phyloP scores from a whole-genome alignment of 2,797 vertebrate species.

The Lagorchestes hirsutus region DNA sequence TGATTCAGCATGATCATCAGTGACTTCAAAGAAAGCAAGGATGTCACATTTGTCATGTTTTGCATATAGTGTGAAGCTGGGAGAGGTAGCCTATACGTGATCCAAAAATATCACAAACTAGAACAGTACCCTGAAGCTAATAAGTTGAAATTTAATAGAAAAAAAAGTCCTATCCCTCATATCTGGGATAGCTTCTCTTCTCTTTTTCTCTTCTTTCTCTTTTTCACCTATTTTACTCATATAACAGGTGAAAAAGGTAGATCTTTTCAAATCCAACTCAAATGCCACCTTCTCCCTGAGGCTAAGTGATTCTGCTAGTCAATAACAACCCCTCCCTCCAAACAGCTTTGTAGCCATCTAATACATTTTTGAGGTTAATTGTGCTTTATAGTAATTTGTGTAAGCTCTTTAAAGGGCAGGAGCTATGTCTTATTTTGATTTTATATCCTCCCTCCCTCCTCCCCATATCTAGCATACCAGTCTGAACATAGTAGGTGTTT shows the following conservation, averaged over 20 bases:
- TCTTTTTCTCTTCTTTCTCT: not conserved
- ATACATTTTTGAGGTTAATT: not conserved
- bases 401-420: not conserved
- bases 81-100: not conserved
- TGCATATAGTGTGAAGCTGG: not conserved
- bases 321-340: not conserved
- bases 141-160: not conserved
- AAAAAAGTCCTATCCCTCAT: not conserved
- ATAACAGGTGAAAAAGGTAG: not conserved
- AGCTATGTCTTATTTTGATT: not conserved
- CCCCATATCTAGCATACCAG: not conserved
- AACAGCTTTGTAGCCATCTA: not conserved
- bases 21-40: not conserved
- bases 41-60: not conserved
- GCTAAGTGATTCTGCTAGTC: not conserved
- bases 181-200: not conserved
- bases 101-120: not conserved
- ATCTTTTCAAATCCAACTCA: not conserved
- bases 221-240: not conserved
- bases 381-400: not conserved
- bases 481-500: not conserved
- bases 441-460: not conserved
- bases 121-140: not conserved
- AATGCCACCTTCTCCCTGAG: not conserved
- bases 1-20: not conserved